A percentile compares a stretch with the other conserved stretches of the same genome.
phyloP scores from a whole-genome alignment of 2,888 invertebrate species.

The Hedya salicella region DNA sequence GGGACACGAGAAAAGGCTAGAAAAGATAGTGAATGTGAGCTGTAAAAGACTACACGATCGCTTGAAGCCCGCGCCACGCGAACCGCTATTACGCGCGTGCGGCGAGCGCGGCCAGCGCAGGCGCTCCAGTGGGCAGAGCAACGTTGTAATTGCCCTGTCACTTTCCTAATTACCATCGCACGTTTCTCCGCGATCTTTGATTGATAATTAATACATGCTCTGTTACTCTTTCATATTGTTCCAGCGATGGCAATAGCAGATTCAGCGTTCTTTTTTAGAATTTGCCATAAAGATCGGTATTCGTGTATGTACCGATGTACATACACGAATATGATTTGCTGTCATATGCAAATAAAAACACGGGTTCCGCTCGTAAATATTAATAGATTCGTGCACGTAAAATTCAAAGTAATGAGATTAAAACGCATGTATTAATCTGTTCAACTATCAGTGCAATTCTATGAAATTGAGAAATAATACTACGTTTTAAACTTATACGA shows the following conservation, averaged over 20 bases:
- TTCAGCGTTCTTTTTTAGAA: conserved; percentile 14
- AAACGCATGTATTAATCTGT: neutral
- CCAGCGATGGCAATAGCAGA: conserved; percentile 30
- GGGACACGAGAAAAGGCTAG: too few species aligned
- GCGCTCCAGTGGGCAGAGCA: conserved; percentile 56
- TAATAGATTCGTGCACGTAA: conserved; percentile 14
- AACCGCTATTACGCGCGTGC: conserved; percentile 37
- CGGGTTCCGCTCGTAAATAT: conserved; percentile 3
- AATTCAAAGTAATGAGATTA: neutral
- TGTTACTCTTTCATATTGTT: conserved; percentile 46
- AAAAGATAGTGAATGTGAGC: too few species aligned
- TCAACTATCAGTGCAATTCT: too few species aligned
- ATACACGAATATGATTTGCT: conserved; percentile 13
- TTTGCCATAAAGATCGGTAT: too few species aligned
- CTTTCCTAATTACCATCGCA: conserved; percentile 76
- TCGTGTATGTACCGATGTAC: conserved; percentile 7
- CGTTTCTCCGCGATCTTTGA: conserved; percentile 73
- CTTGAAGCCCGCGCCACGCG: too few species aligned
- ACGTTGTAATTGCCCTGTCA: conserved; percentile 77
- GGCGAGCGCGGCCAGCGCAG: conserved; percentile 29
- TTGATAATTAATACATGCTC: conserved; percentile 66
- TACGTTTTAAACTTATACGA: too few species aligned
- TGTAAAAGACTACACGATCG: too few species aligned
- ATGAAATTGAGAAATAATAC: too few species aligned
- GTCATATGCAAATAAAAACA: conserved; percentile 7